phyloP scores from a whole-genome alignment of 2,888 invertebrate species.

The Amiota minor region DNA sequence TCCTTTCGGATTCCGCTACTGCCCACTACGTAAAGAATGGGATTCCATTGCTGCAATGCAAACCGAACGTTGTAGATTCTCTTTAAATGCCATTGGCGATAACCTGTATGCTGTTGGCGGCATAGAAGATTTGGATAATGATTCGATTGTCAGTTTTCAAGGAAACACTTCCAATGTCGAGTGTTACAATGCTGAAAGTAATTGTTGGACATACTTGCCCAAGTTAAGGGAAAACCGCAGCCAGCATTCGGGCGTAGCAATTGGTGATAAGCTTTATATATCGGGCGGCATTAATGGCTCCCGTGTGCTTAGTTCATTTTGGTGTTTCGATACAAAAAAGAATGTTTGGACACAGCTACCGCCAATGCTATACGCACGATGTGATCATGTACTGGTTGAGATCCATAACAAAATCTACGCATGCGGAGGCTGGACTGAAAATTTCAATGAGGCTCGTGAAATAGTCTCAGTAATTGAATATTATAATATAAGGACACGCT shows the following conservation, averaged over 20 bases:
- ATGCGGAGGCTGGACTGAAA: conserved; percentile 80
- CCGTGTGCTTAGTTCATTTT: conserved; percentile 74
- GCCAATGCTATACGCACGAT: conserved; percentile 77
- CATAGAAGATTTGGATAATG: conserved; percentile 76
- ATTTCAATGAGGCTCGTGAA: conserved; percentile 75
- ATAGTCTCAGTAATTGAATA: conserved; percentile 79
- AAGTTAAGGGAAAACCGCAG: conserved; percentile 77
- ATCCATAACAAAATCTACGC: conserved; percentile 77
- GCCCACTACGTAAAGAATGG: conserved; percentile 79
- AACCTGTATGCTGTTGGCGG: conserved; percentile 80
- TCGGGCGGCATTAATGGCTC: conserved; percentile 69
- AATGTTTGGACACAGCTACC: conserved; percentile 76
- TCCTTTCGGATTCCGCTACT: conserved; percentile 81
- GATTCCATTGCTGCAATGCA: conserved; percentile 80
- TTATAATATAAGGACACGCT: conserved; percentile 77
- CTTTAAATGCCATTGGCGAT: conserved; percentile 76
- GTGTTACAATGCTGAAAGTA: conserved; percentile 77
- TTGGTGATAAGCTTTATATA: conserved; percentile 68
- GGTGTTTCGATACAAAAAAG: conserved; percentile 75
- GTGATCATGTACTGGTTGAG: conserved; percentile 79
- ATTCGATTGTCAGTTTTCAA: conserved; percentile 65
- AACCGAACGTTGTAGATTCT: conserved; percentile 79
- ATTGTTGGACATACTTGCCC: conserved; percentile 77
- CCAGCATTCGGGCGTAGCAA: conserved; percentile 77
- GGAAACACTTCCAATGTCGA: conserved; percentile 74